Evolutionary conservation across 2,888 invertebrate genomes (phyloP).

Genomic region (Eilema depressum): DNA sequence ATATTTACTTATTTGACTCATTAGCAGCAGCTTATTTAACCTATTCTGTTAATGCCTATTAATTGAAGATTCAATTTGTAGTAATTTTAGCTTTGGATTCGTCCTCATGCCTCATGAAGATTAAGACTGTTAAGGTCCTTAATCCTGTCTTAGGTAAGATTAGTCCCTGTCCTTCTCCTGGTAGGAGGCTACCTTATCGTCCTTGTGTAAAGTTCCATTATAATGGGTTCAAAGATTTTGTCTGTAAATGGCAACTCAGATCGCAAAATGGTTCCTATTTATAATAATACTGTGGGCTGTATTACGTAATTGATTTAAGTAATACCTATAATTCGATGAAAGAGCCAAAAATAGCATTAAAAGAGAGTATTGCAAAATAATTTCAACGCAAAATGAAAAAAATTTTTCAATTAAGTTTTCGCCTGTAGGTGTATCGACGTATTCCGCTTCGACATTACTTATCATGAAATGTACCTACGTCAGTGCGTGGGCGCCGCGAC

Average conservation of each 20-base stretch:
- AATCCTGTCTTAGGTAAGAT: too few species aligned
- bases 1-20: background rate
- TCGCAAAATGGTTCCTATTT: background rate
- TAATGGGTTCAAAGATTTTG: background rate
- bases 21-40: background rate
- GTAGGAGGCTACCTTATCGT: background rate
- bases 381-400: background rate
- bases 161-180: too few species aligned
- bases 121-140: background rate
- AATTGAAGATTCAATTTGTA: too few species aligned
- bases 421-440: constrained; percentile 32
- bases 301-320: too few species aligned
- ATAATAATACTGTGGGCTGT: too few species aligned
- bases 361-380: background rate
- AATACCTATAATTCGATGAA: too few species aligned
- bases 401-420: constrained; percentile 5
- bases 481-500: constrained; percentile 62
- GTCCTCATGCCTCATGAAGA: background rate
- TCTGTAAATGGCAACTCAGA: background rate
- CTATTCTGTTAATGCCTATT: background rate
- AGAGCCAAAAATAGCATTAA: too few species aligned
- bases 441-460: constrained; percentile 33
- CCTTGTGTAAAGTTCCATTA: background rate
- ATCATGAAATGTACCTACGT: constrained; percentile 50
- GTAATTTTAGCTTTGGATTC: background rate